phyloP scores from a whole-genome alignment of 2,797 vertebrate species.

The Selene dorsalis region DNA sequence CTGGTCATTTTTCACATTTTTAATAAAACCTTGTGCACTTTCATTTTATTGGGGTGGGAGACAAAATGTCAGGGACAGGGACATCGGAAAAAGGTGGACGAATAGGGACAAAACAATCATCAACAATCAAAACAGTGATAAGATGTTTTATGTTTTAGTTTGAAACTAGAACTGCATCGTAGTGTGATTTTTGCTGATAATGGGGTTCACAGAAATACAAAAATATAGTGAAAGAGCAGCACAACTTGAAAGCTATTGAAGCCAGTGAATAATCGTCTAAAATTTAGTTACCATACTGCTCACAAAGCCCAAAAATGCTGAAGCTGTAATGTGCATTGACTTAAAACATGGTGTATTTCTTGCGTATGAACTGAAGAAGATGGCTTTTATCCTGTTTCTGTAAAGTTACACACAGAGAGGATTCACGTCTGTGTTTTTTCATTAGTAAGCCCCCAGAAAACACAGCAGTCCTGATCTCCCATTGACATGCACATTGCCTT shows the following conservation, averaged over 20 bases:
- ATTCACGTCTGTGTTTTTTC: not conserved
- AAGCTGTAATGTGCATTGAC: not conserved
- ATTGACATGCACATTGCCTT: conserved; percentile 5
- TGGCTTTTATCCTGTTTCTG: not conserved
- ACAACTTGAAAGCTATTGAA: no score
- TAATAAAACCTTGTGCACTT: not conserved
- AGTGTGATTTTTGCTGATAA: no score
- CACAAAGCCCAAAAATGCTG: not conserved
- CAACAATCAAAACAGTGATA: no score
- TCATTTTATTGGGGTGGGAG: not conserved
- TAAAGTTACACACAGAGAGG: not conserved
- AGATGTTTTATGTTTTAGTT: no score
- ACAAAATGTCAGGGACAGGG: no score
- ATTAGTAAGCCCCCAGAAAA: conserved; percentile 5
- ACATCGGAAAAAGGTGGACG: no score
- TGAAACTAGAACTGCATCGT: no score
- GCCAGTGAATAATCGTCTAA: no score
- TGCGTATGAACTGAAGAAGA: not conserved
- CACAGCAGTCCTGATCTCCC: conserved; percentile 14
- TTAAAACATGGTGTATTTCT: not conserved
- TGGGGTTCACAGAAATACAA: no score
- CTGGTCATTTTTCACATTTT: not conserved
- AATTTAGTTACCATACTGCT: not conserved
- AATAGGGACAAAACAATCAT: no score
- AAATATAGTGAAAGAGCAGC: not conserved